Evolutionary conservation across 2,797 vertebrate genomes (phyloP).

Genomic region (Hirundo rustica): DNA sequence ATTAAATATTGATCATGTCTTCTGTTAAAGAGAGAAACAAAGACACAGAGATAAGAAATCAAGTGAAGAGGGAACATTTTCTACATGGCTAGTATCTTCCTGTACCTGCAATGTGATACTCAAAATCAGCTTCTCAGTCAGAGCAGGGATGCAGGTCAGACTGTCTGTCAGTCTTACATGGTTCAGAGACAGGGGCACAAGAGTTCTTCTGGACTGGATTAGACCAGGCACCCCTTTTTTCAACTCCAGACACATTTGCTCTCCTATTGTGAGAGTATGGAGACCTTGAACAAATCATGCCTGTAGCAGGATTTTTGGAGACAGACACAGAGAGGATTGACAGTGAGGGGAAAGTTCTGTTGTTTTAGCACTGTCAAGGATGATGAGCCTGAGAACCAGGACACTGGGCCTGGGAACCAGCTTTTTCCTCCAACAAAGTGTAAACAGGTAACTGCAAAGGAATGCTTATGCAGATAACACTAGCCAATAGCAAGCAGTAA

Average conservation of each 20-base stretch:
- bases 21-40: neutral
- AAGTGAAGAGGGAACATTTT: neutral
- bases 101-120: neutral
- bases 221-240: neutral
- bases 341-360: too few species aligned
- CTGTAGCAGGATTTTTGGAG: too few species aligned
- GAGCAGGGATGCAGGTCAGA: neutral
- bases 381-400: too few species aligned
- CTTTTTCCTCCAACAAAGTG: too few species aligned
- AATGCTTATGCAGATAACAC: too few species aligned
- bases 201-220: neutral
- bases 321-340: too few species aligned
- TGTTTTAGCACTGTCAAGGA: too few species aligned
- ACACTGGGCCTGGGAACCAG: too few species aligned
- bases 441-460: too few species aligned
- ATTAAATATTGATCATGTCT: slow-evolving; percentile 6
- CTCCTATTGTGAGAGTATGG: neutral
- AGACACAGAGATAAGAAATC: neutral
- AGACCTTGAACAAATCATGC: neutral
- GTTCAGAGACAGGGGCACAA: neutral
- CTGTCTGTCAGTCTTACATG: rapidly evolving
- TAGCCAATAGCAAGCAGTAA: too few species aligned
- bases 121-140: neutral
- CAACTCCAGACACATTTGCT: rapidly evolving
- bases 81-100: neutral